phyloP scores from a whole-genome alignment of 1,140 invertebrate genomes.

The Cyclargus thomasi region DNA sequence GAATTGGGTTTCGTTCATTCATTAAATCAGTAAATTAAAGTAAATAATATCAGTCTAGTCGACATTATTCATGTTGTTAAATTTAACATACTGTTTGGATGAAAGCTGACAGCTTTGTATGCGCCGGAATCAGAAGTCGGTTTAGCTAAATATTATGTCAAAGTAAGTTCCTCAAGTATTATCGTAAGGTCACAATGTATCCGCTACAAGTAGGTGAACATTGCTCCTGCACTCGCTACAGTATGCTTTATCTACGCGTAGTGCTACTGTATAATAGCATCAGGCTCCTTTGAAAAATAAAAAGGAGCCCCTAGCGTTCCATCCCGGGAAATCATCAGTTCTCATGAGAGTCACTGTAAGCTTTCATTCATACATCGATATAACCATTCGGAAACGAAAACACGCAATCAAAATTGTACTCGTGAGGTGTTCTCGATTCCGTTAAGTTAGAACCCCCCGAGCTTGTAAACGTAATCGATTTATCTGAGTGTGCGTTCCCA shows the following conservation, averaged over 20 bases:
- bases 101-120: conserved; percentile 25
- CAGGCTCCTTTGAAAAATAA: not conserved
- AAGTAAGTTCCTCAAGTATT: not conserved
- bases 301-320: not conserved
- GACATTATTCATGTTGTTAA: conserved; percentile 17
- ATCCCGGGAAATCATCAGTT: not conserved
- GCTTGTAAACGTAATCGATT: conserved; percentile 70
- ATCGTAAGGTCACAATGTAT: not conserved
- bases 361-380: conserved; percentile 37
- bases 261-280: conserved; percentile 3
- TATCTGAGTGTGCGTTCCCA: conserved; percentile 73
- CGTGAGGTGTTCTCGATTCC: conserved; percentile 58
- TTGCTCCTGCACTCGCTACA: conserved; percentile 1
- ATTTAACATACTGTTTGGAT: conserved; percentile 23
- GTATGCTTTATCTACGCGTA: not conserved
- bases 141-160: not conserved
- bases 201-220: not conserved
- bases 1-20: conserved; percentile 25
- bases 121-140: not conserved
- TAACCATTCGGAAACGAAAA: conserved; percentile 47
- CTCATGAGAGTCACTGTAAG: conserved; percentile 28
- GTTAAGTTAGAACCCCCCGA: conserved; percentile 34
- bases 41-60: conserved; percentile 12
- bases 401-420: conserved; percentile 43
- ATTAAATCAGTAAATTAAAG: conserved; percentile 18